Evolutionary conservation across 2,113 vertebrate genomes (phyloP).

Genomic region (Galeopterus variegatus): DNA sequence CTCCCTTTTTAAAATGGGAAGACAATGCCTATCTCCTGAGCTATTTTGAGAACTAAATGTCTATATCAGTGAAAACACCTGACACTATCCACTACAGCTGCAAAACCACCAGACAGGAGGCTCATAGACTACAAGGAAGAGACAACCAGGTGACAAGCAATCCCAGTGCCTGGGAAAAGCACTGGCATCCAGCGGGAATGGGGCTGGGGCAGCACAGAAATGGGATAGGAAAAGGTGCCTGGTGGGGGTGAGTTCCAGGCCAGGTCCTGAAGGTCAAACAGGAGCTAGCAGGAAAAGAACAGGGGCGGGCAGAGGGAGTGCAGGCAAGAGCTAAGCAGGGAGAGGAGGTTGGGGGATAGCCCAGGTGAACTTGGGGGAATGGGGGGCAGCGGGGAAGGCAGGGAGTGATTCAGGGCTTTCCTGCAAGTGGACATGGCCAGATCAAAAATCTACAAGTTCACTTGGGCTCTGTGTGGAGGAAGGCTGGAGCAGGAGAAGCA

Average conservation of each 20-base stretch:
- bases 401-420: not conserved
- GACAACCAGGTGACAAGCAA: not conserved
- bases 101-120: not conserved
- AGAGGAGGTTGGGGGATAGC: not conserved
- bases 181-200: fast-evolving
- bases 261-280: not conserved
- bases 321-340: not conserved
- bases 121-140: not conserved
- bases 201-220: not conserved
- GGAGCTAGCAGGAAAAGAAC: not conserved
- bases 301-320: too few relatives aligned
- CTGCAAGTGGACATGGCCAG: not conserved
- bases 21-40: not conserved
- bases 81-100: not conserved
- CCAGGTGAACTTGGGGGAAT: too few relatives aligned
- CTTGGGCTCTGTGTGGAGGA: not conserved
- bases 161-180: not conserved
- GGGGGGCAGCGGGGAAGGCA: too few relatives aligned
- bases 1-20: slow-evolving; percentile 11
- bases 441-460: not conserved
- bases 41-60: not conserved
- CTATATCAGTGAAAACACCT: not conserved
- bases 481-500: not conserved
- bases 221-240: not conserved
- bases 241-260: not conserved